Evolutionary conservation across 2,888 invertebrate genomes (phyloP).

Genomic region (Nephrotoma appendiculata): DNA sequence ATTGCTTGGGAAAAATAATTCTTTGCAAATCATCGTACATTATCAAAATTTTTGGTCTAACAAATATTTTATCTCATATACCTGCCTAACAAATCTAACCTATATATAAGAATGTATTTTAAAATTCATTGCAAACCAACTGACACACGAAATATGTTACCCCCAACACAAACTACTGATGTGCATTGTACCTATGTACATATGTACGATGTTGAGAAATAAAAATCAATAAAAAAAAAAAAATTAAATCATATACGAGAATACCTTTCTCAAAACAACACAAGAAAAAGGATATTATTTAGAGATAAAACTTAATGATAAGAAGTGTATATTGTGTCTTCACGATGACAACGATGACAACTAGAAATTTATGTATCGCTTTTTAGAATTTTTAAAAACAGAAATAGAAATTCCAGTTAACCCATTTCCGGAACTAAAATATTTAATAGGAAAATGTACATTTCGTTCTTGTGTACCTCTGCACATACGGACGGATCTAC

Average conservation of each 20-base stretch:
- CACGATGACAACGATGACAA: background rate
- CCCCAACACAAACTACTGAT: background rate
- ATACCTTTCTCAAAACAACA: background rate
- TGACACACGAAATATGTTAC: background rate
- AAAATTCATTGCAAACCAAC: background rate
- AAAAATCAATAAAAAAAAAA: background rate
- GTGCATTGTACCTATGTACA: background rate
- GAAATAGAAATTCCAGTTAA: background rate
- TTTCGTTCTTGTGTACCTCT: background rate
- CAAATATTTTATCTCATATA: too few relatives aligned
- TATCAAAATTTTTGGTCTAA: too few relatives aligned
- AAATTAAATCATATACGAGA: background rate
- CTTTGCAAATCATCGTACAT: too few relatives aligned
- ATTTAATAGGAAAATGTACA: background rate
- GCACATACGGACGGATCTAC: background rate
- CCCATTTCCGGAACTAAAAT: background rate
- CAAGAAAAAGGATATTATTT: background rate
- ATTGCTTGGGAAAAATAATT: too few relatives aligned
- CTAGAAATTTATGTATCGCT: background rate
- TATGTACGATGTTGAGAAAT: background rate
- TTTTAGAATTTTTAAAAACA: background rate
- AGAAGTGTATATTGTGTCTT: background rate
- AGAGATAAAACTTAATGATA: background rate
- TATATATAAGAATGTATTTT: too few relatives aligned
- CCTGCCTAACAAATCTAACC: too few relatives aligned